Base-by-base conservation (phyloP, 1,140 invertebrate species). In the Aphidius ervi region DNA sequence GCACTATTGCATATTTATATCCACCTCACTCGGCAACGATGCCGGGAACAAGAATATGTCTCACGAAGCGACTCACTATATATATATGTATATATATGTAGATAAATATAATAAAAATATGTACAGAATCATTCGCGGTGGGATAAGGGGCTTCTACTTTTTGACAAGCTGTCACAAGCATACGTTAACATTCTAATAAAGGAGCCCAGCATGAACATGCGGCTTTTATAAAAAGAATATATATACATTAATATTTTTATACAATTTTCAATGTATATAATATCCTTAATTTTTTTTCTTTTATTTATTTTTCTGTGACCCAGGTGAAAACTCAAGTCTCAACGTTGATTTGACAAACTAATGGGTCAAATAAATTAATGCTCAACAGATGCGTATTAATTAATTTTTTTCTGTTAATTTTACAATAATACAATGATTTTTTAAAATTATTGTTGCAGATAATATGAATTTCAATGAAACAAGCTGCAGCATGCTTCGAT, bases 1-100 rank as follows among this genome's bases (percentile, higher is more conserved):
- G 72, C 68, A 62, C 72, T 76, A 74, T 76, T 78, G 75, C 76
- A 78, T 78, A 78, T 77, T 76, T 78, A 78, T 76, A 77, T 74
- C 67, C 63, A 63, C 66, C 61, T 61, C 54, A 31, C 42, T 52
- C 54, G 37, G 23, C 23, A 31, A 31, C 23, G 23, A 31, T 31
- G 23, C 23, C 49, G 65, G 59, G 66, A 66, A 72, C 23, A 31
- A 31, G 23, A 31, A 31, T 31, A 31, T 31, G 23, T 31, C 23
- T 31, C 23, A 31, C 23, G 23, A 31, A 31, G 23, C 23, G 4
- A 31, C 23, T 31, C 2, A 31, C 23, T 31, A 31, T 31, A 31
- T 31, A 31, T 31, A 16, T 16, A 16, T 16, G 16, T 16, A 16
- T 16, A 16, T 16, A 31, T 31, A 31, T 31, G 23, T 31, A 31